phyloP scores from a whole-genome alignment of 2,888 invertebrate species.

The Dorcus parallelipipedus region DNA sequence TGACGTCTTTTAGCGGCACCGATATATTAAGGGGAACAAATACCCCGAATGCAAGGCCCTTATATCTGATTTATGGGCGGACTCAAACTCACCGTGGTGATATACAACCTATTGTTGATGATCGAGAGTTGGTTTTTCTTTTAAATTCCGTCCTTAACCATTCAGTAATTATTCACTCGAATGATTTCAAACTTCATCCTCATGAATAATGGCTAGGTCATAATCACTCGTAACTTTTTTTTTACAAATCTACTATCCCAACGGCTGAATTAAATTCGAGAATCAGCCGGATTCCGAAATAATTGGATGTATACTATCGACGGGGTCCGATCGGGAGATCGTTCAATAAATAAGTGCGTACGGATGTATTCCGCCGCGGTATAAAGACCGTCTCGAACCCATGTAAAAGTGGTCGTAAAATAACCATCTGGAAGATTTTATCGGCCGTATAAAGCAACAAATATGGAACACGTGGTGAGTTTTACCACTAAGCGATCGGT shows the following conservation, averaged over 20 bases:
- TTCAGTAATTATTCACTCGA: neutral
- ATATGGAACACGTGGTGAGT: no score
- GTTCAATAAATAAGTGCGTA: no score
- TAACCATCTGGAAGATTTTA: no score
- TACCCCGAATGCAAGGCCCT: constrained; percentile 6
- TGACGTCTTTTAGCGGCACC: constrained; percentile 1
- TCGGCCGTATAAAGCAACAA: no score
- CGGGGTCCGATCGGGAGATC: no score
- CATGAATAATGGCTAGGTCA: neutral
- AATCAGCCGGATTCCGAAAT: neutral
- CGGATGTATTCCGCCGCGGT: no score
- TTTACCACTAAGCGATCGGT: no score
- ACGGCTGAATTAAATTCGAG: neutral
- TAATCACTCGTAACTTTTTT: neutral
- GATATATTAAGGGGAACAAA: constrained; percentile 11
- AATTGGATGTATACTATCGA: neutral
- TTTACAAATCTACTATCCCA: neutral
- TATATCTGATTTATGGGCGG: constrained; percentile 12
- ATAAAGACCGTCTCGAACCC: no score
- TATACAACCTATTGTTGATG: constrained; percentile 2
- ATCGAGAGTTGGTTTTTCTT: constrained; percentile 6
- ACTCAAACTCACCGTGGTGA: constrained; percentile 2
- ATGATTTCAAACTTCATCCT: neutral
- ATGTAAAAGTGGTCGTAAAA: no score
- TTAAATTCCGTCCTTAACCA: neutral